phyloP scores from a whole-genome alignment of 1,140 invertebrate species.

The Lineus longissimus region DNA sequence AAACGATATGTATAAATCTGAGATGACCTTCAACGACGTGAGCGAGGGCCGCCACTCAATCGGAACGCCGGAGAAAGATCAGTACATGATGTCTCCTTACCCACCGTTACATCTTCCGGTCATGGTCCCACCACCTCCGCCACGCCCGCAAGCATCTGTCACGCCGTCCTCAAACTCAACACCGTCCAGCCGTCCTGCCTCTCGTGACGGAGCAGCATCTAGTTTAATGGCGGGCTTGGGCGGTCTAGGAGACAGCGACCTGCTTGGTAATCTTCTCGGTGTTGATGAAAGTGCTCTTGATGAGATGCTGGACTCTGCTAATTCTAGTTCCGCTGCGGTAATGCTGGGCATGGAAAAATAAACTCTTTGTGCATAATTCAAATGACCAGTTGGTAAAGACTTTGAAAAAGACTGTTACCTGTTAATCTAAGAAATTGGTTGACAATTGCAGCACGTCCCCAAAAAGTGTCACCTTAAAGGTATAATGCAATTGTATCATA shows the following conservation, averaged over 20 bases:
- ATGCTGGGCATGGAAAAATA: conserved; percentile 70
- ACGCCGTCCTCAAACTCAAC: background rate
- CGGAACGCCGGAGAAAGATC: background rate
- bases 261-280: conserved; percentile 84
- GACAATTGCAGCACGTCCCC: too few relatives aligned
- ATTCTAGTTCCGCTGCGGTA: conserved; percentile 74
- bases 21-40: conserved; percentile 1
- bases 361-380: background rate
- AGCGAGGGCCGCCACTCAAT: background rate
- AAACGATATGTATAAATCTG: conserved; percentile 20
- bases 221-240: background rate
- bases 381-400: too few relatives aligned
- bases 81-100: conserved; percentile 8
- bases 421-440: too few relatives aligned
- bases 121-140: conserved; percentile 14
- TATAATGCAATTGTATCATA: too few relatives aligned
- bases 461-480: too few relatives aligned
- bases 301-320: conserved; percentile 73
- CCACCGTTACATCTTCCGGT: conserved; percentile 22
- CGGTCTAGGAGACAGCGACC: conserved; percentile 58
- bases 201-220: background rate
- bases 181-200: too few relatives aligned
- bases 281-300: conserved; percentile 83
- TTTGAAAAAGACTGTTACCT: too few relatives aligned
- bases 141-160: background rate